phyloP scores from a whole-genome alignment of 2,113 vertebrate species.

The Paratilapia polleni region DNA sequence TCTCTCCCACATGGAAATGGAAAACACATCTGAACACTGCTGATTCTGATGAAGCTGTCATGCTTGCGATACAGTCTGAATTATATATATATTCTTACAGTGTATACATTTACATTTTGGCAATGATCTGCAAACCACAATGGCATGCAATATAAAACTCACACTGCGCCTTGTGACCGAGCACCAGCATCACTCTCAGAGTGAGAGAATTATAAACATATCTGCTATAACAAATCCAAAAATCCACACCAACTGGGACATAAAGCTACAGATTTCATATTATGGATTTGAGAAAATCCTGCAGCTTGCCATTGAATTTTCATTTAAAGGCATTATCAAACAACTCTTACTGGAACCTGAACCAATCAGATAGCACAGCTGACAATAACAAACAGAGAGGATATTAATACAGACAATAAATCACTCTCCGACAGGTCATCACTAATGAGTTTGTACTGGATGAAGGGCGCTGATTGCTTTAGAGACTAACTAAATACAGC shows the following conservation, averaged over 20 bases:
- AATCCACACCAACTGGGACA: constrained; percentile 48
- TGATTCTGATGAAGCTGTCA: constrained; percentile 43
- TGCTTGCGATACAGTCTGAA: constrained; percentile 20
- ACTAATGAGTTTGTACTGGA: constrained; percentile 67
- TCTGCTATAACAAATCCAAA: constrained; percentile 60
- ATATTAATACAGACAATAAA: constrained; percentile 72
- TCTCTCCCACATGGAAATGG: constrained; percentile 24
- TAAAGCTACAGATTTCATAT: constrained; percentile 60
- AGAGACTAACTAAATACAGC: constrained; percentile 36
- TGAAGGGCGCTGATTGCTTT: constrained; percentile 55
- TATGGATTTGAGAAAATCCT: constrained; percentile 50
- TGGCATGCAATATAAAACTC: constrained; percentile 36
- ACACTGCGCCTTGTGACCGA: constrained; percentile 26
- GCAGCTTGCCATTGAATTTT: constrained; percentile 61
- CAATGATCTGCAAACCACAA: constrained; percentile 47
- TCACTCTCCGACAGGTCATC: constrained; percentile 67
- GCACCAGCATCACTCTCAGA: constrained; percentile 27
- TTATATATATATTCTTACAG: constrained; percentile 7
- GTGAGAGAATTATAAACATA: constrained; percentile 50
- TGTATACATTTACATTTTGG: constrained; percentile 56
- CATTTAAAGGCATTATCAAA: constrained; percentile 66
- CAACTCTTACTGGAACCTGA: constrained; percentile 47
- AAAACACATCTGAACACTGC: constrained; percentile 37
- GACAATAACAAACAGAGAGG: constrained; percentile 62
- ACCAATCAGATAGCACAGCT: constrained; percentile 54